Base-by-base conservation (phyloP, 2,888 invertebrate species). In the Crossocerus cetratus region DNA sequence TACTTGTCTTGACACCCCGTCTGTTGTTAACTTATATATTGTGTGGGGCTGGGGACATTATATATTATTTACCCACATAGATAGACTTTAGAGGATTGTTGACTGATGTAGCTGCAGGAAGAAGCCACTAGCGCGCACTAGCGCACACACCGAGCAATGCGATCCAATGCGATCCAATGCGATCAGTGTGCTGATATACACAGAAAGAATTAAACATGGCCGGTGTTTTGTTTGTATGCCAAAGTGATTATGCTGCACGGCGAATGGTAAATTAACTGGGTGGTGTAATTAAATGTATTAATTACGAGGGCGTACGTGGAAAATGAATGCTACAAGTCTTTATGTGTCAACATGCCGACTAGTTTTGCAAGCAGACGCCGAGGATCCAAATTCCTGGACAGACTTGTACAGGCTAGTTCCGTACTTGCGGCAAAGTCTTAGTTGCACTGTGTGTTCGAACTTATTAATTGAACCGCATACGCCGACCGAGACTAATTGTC, bases 391-490 rank as follows among this genome's bases (percentile, higher is more conserved):
- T 87, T 93, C 94, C 68, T 95, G 96, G 94, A 93, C 93, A 65
- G 97, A 97, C 91, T 92, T 97, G 83, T 95, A 95, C 91, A 93
- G 95, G 83, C 93, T 96, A 86, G 93, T 98, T 83, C 96, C 96
- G 3, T 96, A 96, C 91, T 92, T 98, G 87, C 93, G 97, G 70
- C 96, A 96, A 90, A 95, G 96, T 77, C 92, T 98, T 84, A 95
- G 96, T 82, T 98, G 98, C 91, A 96, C 95, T 68, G 97, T 97
- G 66, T 98, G 98, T 90, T 95, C 95, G 74, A 94, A 95, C 88
- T 92, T 98, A 80, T 91, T 97, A 68, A 94, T 94, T 81, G 95
- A 96, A 87, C 97, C 98, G 4, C 94, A 94, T 87, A 94, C 96
- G 44, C 96, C 97, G 16, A 93, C 93, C 20, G 94, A 94, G 83